Base-by-base conservation (phyloP, 2,888 invertebrate species). In the Andricus quercusramuli region DNA sequence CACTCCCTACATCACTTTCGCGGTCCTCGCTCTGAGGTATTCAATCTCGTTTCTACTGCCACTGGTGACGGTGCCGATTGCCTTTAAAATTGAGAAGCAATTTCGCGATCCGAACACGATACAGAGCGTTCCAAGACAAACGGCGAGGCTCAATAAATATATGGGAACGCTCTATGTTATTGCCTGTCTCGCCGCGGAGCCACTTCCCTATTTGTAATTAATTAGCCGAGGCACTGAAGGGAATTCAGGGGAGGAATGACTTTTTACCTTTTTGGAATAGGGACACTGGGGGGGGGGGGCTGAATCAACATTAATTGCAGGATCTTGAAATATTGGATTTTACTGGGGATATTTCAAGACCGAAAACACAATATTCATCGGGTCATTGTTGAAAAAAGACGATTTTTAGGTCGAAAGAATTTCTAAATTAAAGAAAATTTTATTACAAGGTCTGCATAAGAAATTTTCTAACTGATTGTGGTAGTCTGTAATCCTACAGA, bases 1-100 rank as follows among this genome's bases (percentile, higher is more conserved):
- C 91, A 96, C 96, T 70, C 99, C 99, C 2, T 99, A 98, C 89
- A 96, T 98, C 80, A 95, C 97, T 92, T 97, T 98, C 93, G 96
- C 97, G 80, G 97, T 98, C 32, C 95, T 96, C 80, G 96, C 97
- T 9, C 94, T 98, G 2, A 96, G 97, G 89, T 97, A 96, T 92
- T 97, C 98, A 8, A 92, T 95, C 82, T 98, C 97, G 97, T 98
- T 98, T 93, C 93, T 98, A 88, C 93, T 99, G 87, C 99, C 99
- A 17, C 94, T 98, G 84, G 93, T 98, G 25, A 98, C 98, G 5
- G 93, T 99, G 83, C 97, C 97, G 4, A 95, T 96, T 86, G 98
- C 98, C 78, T 99, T 99, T 93, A 95, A 96, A 92, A 96, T 98
- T 88, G 98, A 99, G 92, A 97, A 97, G 91, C 95, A 96, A 89